Conservation (phyloP, 2,113 vertebrate species). For the Antennarius striatus region DNA sequence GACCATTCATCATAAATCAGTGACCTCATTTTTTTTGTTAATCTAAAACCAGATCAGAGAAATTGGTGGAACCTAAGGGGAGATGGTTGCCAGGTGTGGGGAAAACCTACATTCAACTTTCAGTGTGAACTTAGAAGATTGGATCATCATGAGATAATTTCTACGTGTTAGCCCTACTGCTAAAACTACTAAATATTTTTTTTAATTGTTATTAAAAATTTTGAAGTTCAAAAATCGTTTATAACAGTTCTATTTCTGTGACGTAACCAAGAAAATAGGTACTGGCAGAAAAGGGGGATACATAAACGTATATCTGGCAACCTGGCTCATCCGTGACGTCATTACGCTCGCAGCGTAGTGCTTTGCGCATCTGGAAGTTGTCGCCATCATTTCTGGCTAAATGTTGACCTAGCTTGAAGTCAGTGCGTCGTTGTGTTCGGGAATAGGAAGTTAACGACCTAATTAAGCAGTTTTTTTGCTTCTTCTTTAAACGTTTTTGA, state of each 20-base stretch:
- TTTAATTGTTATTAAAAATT: too few species aligned
- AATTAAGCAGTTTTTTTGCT: neutral
- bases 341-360: slow-evolving; percentile 1
- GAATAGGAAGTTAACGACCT: neutral
- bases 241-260: too few species aligned
- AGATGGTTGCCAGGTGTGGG: slow-evolving; percentile 39
- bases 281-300: slow-evolving; percentile 3
- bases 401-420: slow-evolving; percentile 31
- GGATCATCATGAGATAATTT: neutral
- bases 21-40: slow-evolving; percentile 16
- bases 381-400: slow-evolving; percentile 61
- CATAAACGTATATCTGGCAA: slow-evolving; percentile 35
- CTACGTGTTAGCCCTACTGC: too few species aligned
- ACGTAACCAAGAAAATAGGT: too few species aligned
- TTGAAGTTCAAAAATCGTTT: too few species aligned
- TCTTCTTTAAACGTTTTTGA: neutral
- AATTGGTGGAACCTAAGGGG: neutral
- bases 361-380: slow-evolving; percentile 56
- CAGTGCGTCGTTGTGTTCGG: slow-evolving; percentile 13
- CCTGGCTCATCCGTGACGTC: slow-evolving; percentile 14
- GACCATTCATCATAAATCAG: too few species aligned
- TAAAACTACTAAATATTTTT: too few species aligned
- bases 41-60: slow-evolving; percentile 18
- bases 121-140: neutral
- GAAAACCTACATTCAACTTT: neutral